Base-by-base conservation (phyloP, 2,113 vertebrate genomes). In the Toxostoma redivivum region DNA sequence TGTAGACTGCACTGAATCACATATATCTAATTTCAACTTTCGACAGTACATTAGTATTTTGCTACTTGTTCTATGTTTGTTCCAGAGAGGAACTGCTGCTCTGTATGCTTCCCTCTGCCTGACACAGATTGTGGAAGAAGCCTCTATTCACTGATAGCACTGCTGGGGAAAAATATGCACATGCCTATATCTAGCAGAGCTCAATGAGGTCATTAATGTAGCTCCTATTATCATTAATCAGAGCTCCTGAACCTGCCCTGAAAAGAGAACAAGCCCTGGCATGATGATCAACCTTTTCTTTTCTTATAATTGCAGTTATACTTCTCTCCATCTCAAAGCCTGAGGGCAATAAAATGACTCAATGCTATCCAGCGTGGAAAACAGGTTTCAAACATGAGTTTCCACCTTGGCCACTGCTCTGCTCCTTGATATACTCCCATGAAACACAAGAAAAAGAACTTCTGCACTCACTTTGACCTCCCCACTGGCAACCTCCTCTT, bases 261-360 rank as follows among this genome's bases (percentile, higher is more conserved):
- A 69, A 57, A 61, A 77, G 45, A 93, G 79, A 92, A 91, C 12
- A 5, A 30, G 64, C 40, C 45, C 48, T 50, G 44, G 47, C 73
- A 76, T 28, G 67, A 88, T 37, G 66, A 91, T 85, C 69, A 87
- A 51, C 64, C 33, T 84, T 81, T 77, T 86, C 30, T 93, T 95
- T 76, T 30, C 64, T 87, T 95, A 16, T 62, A 96, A 92, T 91
- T 92, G 76, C 60, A 83, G 72, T 82, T 91, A 85, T 44, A 47
- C 61, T 92, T 90, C 73, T 92, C 62, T 86, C 51, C 50, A 81
- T 73, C 67, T 74, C 66, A 61, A 71, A 85, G 91, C 67, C 89
- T 92, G 28, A 42, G 60, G 80, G 81, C 65, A 76, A 42, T 38
- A 50, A 84, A 91, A 78, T 0, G 2, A 83, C 85, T 92, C 82